A percentile compares a stretch with the other conserved stretches of the same genome.
Conservation (phyloP, 2,888 invertebrate species). For the Flabesymbios commensalis region DNA sequence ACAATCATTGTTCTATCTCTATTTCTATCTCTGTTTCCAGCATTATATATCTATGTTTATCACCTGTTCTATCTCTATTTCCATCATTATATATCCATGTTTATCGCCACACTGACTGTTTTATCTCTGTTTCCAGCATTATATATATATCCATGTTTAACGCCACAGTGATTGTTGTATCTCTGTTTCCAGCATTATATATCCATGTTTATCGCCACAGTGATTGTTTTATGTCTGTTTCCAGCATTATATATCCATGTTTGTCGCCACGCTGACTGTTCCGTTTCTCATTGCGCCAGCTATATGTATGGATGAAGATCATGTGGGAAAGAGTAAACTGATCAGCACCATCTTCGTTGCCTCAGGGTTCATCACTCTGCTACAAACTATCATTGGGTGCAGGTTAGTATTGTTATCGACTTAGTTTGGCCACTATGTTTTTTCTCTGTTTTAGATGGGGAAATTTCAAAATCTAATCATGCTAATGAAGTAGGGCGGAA, state of each 20-base stretch:
- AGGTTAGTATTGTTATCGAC: conserved; percentile 43
- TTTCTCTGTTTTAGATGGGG: neutral
- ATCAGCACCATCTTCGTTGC: conserved; percentile 60
- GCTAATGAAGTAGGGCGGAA: too few species aligned
- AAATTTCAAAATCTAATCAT: neutral
- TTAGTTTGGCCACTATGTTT: neutral
- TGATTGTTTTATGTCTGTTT: conserved; percentile 26
- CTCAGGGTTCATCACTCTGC: conserved; percentile 57
- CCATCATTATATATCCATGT: too few species aligned
- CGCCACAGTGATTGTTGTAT: too few species aligned
- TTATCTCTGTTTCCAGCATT: too few species aligned
- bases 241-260: conserved; percentile 70
- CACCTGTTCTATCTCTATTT: too few species aligned
- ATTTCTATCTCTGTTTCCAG: too few species aligned
- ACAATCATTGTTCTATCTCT: too few species aligned
- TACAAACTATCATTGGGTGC: conserved; percentile 58
- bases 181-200: too few species aligned
- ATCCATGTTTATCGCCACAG: too few species aligned
- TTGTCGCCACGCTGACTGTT: conserved; percentile 78
- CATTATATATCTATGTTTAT: too few species aligned
- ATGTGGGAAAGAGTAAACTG: conserved; percentile 55
- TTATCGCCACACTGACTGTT: too few species aligned
- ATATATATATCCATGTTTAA: too few species aligned
- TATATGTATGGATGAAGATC: conserved; percentile 71
- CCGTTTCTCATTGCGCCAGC: conserved; percentile 82